A percentile compares a stretch with the other conserved stretches of the same genome.
phyloP scores from a whole-genome alignment of 2,113 vertebrate genomes.

The Myiozetetes cayanensis region DNA sequence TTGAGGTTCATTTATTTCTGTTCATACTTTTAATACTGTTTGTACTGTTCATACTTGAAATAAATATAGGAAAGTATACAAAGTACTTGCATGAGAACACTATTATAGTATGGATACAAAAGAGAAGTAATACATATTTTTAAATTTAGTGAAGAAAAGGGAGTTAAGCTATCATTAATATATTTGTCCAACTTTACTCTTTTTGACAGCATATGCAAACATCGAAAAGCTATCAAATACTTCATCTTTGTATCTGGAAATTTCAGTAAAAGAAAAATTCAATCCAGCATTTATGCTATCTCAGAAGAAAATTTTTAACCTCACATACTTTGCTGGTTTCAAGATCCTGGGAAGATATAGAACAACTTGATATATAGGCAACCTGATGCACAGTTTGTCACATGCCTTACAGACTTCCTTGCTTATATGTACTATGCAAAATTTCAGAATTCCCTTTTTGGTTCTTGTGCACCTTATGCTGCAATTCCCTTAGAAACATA shows the following conservation, averaged over 20 bases:
- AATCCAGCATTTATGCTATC: background rate
- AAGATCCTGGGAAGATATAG: background rate
- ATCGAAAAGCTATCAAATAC: background rate
- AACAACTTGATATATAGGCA: background rate
- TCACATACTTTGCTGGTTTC: background rate
- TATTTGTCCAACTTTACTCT: background rate
- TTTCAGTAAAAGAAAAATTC: background rate
- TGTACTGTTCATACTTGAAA: background rate
- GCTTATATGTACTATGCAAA: background rate
- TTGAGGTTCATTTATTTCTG: background rate
- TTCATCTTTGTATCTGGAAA: background rate
- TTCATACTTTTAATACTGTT: too few relatives aligned
- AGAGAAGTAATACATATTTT: background rate
- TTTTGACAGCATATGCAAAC: background rate
- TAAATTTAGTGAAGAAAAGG: background rate
- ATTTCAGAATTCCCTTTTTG: background rate
- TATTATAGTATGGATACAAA: background rate
- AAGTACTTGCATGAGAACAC: background rate
- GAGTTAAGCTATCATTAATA: background rate
- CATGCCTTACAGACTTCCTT: background rate
- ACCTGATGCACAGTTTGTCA: background rate
- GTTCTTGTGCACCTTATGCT: background rate
- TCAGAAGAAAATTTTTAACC: background rate
- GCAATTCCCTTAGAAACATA: background rate
- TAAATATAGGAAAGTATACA: background rate